phyloP scores from a whole-genome alignment of 1,140 invertebrate species.

The Diprion similis region DNA sequence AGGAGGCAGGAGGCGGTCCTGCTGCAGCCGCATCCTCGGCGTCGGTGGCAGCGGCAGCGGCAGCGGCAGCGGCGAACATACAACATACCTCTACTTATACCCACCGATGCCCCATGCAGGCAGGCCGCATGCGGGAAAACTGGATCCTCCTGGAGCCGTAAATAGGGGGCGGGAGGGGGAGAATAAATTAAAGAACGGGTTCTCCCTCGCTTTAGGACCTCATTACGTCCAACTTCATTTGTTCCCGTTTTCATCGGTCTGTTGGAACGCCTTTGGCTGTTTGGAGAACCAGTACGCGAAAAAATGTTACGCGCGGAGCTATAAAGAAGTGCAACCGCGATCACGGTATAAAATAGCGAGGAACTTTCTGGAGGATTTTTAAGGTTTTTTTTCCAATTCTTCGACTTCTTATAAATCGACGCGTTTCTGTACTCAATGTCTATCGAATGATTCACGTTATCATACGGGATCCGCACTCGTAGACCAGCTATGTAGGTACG shows the following conservation, averaged over 20 bases:
- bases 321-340: neutral
- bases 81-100: too few relatives aligned
- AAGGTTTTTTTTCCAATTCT: neutral
- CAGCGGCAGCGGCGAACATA: neutral
- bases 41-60: neutral
- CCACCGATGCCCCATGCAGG: neutral
- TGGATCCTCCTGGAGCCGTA: constrained; percentile 29
- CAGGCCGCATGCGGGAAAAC: constrained; percentile 29
- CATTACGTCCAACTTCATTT: constrained; percentile 52
- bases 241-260: constrained; percentile 51
- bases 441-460: too few relatives aligned
- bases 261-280: constrained; percentile 5
- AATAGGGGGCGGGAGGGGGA: constrained; percentile 26
- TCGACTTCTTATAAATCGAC: too few relatives aligned
- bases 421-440: too few relatives aligned
- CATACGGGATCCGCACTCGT: too few relatives aligned
- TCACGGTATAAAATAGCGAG: neutral
- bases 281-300: constrained; percentile 17
- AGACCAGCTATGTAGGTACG: neutral
- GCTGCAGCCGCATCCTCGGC: neutral
- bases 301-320: neutral
- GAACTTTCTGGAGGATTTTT: neutral
- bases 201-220: constrained; percentile 49
- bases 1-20: neutral
- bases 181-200: constrained; percentile 57